A percentile compares a stretch with the other conserved stretches of the same genome.
Conservation (phyloP, 1,140 invertebrate genomes). For the Campoletis sonorensis region DNA sequence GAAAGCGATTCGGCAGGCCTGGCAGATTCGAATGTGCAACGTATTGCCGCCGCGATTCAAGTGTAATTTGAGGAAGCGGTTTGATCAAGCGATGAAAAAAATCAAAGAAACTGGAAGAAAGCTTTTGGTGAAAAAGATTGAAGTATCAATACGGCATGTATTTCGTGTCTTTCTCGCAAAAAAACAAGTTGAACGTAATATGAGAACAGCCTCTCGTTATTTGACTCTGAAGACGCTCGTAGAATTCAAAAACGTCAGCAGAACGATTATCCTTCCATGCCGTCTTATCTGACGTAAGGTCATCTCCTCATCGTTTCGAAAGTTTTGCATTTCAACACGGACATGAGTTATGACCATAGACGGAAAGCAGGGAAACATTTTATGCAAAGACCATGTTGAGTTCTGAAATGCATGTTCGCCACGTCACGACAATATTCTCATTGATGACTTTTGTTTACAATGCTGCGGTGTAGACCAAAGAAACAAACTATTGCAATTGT, state of each 20-base stretch:
- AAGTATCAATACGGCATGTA: no score
- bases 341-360: conserved; percentile 39
- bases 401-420: conserved; percentile 66
- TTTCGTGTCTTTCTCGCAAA: not conserved
- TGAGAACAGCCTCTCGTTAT: conserved; percentile 52
- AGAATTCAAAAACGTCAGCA: conserved; percentile 42
- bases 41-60: not conserved
- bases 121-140: no score
- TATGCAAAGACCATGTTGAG: conserved; percentile 40
- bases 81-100: conserved; percentile 6
- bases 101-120: not conserved
- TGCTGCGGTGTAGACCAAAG: no score
- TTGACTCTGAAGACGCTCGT: conserved; percentile 40
- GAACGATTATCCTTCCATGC: conserved; percentile 45
- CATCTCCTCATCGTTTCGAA: conserved; percentile 57
- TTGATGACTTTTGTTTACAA: not conserved
- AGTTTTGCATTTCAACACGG: conserved; percentile 54
- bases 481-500: no score
- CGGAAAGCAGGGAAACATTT: not conserved
- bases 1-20: conserved; percentile 20
- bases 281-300: conserved; percentile 58
- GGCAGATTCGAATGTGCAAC: conserved; percentile 5
- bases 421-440: conserved; percentile 45
- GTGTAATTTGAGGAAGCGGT: conserved; percentile 33
- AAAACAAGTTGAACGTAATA: conserved; percentile 44